Evolutionary conservation across 2,797 vertebrate species (phyloP), one percentile per base, ranked within the genome.

Genomic region (Pseudochirops cupreus): DNA sequence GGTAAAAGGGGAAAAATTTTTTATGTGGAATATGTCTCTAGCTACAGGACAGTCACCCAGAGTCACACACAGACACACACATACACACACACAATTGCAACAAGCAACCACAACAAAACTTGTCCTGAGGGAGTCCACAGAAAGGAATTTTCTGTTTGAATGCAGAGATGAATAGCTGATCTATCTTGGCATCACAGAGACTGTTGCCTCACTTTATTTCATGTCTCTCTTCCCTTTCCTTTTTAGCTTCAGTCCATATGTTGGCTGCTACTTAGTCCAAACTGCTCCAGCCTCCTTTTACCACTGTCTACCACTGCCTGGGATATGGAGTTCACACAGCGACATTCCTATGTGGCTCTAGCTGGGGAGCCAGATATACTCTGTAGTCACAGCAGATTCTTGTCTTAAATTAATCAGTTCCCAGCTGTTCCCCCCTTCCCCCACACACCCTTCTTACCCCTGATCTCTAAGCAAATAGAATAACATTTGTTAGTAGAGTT

Each of bases 401-500:
- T 53, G 1, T 92, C 89, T 90, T 91, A 74, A 96, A 96, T 93
- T 90, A 52, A 59, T 91, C 90, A 94, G 46, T 90, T 96, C 74
- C 55, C 93, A 93, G 96, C 96, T 57, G 90, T 3, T 5, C 24
- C 5, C 50, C 89, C 26, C 56, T 90, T 90, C 55, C 62, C 91
- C 74, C 91, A 93, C 87, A 50, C 94, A 39, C 90, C 94, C 16
- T 74, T 29, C 52, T 67, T 59, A 82, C 91, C 91, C 53, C 95
- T 95, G 74, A 90, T 92, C 87, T 94, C 16, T 28, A 94, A 90
- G 92, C 92, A 93, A 94, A 94, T 92, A 91, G 50, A 57, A 28
- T 87, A 91, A 95, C 90, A 94, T 91, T 96, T 93, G 58, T 94
- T 96, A 67, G 52, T 96, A 91, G 62, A 96, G 74, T 97, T 97